Percentiles rank a stretch among this genome's conserved stretches.
phyloP scores from a whole-genome alignment of 2,797 vertebrate species.

The Setipinna tenuifilis region DNA sequence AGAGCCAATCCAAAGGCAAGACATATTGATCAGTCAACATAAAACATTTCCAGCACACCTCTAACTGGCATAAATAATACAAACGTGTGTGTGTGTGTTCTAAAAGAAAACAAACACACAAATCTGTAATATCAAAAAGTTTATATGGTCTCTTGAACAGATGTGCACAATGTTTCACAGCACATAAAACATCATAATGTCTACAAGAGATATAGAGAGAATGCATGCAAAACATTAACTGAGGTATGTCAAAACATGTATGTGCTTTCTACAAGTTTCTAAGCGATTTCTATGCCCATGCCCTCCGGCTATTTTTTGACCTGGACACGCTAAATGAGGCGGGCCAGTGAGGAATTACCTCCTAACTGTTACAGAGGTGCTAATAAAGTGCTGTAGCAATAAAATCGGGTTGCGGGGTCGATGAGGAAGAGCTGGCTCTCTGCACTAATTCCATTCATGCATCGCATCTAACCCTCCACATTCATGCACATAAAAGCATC shows the following conservation, averaged over 20 bases:
- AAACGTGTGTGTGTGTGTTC: background rate
- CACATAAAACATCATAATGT: background rate
- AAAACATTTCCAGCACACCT: background rate
- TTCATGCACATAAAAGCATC: constrained; percentile 29
- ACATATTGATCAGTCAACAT: background rate
- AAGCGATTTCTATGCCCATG: background rate
- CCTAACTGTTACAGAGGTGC: constrained; percentile 5
- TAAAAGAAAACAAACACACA: background rate
- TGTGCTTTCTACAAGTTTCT: background rate
- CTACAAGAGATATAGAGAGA: background rate
- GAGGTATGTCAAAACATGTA: background rate
- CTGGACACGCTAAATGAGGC: constrained; percentile 33
- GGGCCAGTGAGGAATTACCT: constrained; percentile 31
- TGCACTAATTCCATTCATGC: constrained; percentile 17
- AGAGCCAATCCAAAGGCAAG: background rate
- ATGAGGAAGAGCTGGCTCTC: constrained; percentile 16
- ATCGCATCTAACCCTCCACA: constrained; percentile 15
- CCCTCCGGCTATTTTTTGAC: constrained; percentile 14
- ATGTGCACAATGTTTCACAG: background rate
- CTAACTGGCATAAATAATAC: background rate
- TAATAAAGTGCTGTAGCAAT: constrained; percentile 34
- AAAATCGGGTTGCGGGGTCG: constrained; percentile 28
- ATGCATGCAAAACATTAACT: background rate
- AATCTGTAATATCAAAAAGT: background rate
- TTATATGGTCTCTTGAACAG: background rate